Base-by-base conservation (phyloP, 1,140 invertebrate genomes). In the Phymastichus coffea region DNA sequence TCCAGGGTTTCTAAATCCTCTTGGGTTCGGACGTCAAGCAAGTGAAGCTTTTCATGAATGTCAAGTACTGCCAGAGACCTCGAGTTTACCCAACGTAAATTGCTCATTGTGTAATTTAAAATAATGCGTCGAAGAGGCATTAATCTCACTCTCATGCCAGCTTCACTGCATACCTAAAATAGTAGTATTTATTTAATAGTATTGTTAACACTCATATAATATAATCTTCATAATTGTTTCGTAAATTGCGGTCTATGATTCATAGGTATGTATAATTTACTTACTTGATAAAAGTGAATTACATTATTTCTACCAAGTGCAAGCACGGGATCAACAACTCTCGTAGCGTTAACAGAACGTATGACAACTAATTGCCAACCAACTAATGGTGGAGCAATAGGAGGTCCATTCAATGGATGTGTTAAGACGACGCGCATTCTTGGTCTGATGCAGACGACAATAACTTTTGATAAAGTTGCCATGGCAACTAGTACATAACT, bases 291-390 rank as follows among this genome's bases (percentile, higher is more conserved):
- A 76, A 95, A 95, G 75, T 88, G 86, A 23, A 95, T 81, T 44
- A 85, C 86, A 51, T 84, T 85, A 56, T 94, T 90, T 47, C 93
- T 79, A 1, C 88, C 93, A 73, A 94, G 89, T 22, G 94, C 94
- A 33, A 98, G 79, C 20, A 97, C 88, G 38, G 93, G 89, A 82
- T 91, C 87, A 66, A 94, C 83, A 61, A 90, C 86, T 74, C 90
- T 78, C 65, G 86, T 80, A 65, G 88, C 83, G 73, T 91, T 84
- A 48, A 87, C 83, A 58, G 88, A 83, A 73, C 94, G 88, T 72
- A 96, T 89, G 19, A 94, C 81, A 37, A 94, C 88, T 82, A 96
- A 87, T 81, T 97, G 89, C 95, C 95, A 98, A 3, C 92, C 88
- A 7, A 98, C 75, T 33, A 97, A 84, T 0, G 96, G 96, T 14